Conservation (phyloP, 2,797 vertebrate species). For the Anabas testudineus region DNA sequence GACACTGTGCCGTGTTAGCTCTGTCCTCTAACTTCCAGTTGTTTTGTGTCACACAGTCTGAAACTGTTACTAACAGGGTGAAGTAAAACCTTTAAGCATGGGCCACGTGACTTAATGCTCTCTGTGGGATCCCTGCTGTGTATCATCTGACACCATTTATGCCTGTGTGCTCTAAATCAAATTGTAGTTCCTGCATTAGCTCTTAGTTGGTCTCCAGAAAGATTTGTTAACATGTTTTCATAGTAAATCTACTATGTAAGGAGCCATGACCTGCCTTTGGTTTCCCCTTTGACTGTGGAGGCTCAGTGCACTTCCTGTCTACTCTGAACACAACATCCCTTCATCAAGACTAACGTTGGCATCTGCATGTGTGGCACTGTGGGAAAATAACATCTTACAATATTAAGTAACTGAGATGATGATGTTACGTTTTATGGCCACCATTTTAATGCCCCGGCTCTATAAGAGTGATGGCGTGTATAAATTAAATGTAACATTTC, state of each 20-base stretch:
- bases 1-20: too few species aligned
- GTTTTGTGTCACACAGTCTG: conserved; percentile 1
- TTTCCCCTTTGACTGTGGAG: conserved; percentile 12
- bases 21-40: neutral
- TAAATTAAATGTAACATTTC: neutral
- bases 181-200: neutral
- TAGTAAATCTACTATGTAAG: neutral
- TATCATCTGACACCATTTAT: conserved; percentile 34
- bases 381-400: neutral
- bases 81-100: conserved; percentile 30
- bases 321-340: too few species aligned
- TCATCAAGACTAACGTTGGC: conserved; percentile 20
- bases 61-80: conserved; percentile 7
- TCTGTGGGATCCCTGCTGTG: conserved; percentile 13
- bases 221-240: neutral
- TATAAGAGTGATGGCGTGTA: neutral
- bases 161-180: conserved; percentile 1
- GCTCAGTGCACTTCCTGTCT: too few species aligned
- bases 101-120: conserved; percentile 18
- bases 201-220: conserved; percentile 1
- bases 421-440: conserved; percentile 6
- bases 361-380: conserved; percentile 10
- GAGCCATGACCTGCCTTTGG: neutral
- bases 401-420: neutral
- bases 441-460: neutral